These are phyloP conservation scores for Tinamus major DNA, from an alignment of 2,797 vertebrate genomes.

Conservation along the genomic window DNA sequence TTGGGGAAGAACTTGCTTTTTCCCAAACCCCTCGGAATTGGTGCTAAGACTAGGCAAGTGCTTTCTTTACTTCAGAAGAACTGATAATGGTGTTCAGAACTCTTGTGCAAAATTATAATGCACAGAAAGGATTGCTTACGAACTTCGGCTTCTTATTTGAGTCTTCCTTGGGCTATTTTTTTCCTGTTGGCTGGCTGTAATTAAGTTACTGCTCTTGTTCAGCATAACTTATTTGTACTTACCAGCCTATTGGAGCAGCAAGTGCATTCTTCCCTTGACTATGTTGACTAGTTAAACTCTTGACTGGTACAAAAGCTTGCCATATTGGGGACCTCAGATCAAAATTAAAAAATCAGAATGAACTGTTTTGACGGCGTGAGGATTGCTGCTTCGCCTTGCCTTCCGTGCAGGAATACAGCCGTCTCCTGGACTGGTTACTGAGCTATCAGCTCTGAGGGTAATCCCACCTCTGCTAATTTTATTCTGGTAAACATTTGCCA, in stretches of 20 bases:
- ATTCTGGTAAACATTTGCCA: rapidly evolving
- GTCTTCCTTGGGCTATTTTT: background rate
- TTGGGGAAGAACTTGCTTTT: background rate
- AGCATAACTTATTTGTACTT: background rate
- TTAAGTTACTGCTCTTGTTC: background rate
- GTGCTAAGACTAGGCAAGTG: background rate
- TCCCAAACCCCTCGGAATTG: background rate
- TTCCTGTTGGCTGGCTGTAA: background rate
- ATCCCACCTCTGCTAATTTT: background rate
- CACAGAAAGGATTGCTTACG: background rate
- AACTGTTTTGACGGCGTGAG: background rate
- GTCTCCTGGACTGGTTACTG: background rate
- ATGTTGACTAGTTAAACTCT: background rate
- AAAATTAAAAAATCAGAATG: background rate
- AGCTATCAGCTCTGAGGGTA: background rate
- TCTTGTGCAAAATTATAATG: background rate
- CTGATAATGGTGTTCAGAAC: background rate
- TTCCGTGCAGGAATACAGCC: background rate
- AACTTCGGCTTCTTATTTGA: background rate
- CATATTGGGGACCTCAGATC: background rate
- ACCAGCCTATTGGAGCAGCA: background rate
- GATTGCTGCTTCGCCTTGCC: background rate
- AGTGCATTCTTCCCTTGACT: rapidly evolving
- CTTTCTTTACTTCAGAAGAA: background rate
- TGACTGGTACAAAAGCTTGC: background rate